Evolutionary conservation across 2,888 invertebrate species (phyloP).

Genomic region (Hermaeophaga mercurialis): DNA sequence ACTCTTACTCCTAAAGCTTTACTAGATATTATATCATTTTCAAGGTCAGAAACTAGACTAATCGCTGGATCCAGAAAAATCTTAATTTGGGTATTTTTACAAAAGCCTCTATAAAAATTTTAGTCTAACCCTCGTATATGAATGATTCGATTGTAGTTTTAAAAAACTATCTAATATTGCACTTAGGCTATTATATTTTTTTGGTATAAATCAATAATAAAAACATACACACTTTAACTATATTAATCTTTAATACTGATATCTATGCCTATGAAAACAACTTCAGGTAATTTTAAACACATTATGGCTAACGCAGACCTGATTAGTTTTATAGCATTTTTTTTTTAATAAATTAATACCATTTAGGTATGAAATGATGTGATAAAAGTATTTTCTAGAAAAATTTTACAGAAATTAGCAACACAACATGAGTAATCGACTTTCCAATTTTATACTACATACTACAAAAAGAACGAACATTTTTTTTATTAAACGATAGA

Average conservation of each 20-base stretch:
- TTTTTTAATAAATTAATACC: not conserved
- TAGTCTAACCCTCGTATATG: too few species aligned
- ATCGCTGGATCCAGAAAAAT: too few species aligned
- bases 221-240: not conserved
- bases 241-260: not conserved
- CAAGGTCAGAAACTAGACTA: too few species aligned
- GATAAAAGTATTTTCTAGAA: not conserved
- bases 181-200: not conserved
- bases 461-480: too few species aligned
- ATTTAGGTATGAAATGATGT: not conserved
- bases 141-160: too few species aligned
- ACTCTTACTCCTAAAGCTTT: too few species aligned
- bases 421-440: not conserved
- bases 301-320: slow-evolving; percentile 1
- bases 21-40: too few species aligned
- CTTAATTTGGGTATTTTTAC: too few species aligned
- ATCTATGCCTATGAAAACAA: not conserved
- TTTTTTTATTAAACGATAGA: too few species aligned
- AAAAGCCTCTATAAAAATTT: too few species aligned
- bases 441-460: too few species aligned
- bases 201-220: not conserved
- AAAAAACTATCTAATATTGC: not conserved
- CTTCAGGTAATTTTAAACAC: slow-evolving; percentile 8
- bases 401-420: not conserved
- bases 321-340: slow-evolving; percentile 5